These are phyloP conservation scores for Mellilla xanthometata DNA, from an alignment of 2,888 invertebrate species.

Conservation along the genomic window DNA sequence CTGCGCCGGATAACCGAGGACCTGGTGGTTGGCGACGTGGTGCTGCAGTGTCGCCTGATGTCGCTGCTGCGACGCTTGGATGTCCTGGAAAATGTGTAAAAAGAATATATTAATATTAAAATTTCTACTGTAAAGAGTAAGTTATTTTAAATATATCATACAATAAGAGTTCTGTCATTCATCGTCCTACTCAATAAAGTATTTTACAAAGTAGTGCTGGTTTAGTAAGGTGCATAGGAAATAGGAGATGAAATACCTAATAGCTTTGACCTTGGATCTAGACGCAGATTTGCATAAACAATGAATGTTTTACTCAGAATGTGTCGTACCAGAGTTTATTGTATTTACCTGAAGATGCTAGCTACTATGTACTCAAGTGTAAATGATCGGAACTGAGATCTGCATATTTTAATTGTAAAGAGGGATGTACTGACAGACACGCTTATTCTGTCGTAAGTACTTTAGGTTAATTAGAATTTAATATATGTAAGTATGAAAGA, in stretches of 20 bases:
- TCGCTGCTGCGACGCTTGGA: constrained; percentile 40
- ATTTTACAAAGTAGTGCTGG: constrained; percentile 10
- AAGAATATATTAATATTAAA: constrained; percentile 31
- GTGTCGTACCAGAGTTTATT: not conserved
- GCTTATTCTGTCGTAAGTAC: too few species aligned
- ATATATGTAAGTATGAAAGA: too few species aligned
- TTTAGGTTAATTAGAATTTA: too few species aligned
- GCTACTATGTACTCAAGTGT: not conserved
- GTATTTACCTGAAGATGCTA: constrained; percentile 12
- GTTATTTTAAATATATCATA: not conserved
- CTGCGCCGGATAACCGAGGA: constrained; percentile 45
- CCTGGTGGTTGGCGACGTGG: constrained; percentile 44
- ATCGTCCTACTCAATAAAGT: too few species aligned
- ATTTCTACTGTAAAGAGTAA: too few species aligned
- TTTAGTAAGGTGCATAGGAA: constrained; percentile 45
- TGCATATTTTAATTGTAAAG: too few species aligned
- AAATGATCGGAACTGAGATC: too few species aligned
- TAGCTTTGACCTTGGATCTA: constrained; percentile 53
- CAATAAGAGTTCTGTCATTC: too few species aligned
- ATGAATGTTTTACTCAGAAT: constrained; percentile 18
- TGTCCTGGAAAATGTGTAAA: constrained; percentile 58
- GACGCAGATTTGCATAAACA: constrained; percentile 31
- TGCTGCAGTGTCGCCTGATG: constrained; percentile 39
- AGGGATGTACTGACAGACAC: too few species aligned
- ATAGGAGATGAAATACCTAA: constrained; percentile 28